Conservation (phyloP, 1,140 invertebrate species). For the Diachasma alloeum region DNA sequence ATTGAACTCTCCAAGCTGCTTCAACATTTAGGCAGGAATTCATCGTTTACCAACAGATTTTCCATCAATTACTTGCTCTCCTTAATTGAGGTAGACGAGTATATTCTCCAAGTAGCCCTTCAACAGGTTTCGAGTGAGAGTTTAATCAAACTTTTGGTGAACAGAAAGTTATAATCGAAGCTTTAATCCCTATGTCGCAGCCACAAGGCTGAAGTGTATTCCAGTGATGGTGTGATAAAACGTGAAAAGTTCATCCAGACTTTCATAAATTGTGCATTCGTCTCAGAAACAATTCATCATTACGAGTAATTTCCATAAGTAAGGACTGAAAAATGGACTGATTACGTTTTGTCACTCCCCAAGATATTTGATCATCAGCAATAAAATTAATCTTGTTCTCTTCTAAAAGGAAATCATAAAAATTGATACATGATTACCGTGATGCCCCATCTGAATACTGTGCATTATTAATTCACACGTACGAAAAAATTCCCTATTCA, state of each 20-base stretch:
- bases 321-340: neutral
- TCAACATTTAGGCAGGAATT: neutral
- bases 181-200: too few relatives aligned
- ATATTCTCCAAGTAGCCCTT: conserved; percentile 63
- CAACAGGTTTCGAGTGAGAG: conserved; percentile 55
- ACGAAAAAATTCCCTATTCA: too few relatives aligned
- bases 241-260: too few relatives aligned
- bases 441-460: conserved; percentile 26
- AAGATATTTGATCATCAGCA: neutral
- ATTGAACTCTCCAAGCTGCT: too few relatives aligned
- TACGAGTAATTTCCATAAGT: too few relatives aligned
- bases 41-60: neutral
- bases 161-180: neutral
- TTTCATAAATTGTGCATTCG: neutral
- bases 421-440: conserved; percentile 22
- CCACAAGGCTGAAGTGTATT: too few relatives aligned
- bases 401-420: neutral
- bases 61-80: conserved; percentile 10
- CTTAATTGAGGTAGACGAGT: conserved; percentile 61
- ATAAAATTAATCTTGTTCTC: neutral
- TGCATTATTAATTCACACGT: conserved; percentile 11
- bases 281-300: neutral
- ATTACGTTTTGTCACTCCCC: too few relatives aligned
- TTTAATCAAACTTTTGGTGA: conserved; percentile 30
- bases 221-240: too few relatives aligned